Evolutionary conservation across 2,113 vertebrate genomes (phyloP).

Genomic region (Cathartes aura): DNA sequence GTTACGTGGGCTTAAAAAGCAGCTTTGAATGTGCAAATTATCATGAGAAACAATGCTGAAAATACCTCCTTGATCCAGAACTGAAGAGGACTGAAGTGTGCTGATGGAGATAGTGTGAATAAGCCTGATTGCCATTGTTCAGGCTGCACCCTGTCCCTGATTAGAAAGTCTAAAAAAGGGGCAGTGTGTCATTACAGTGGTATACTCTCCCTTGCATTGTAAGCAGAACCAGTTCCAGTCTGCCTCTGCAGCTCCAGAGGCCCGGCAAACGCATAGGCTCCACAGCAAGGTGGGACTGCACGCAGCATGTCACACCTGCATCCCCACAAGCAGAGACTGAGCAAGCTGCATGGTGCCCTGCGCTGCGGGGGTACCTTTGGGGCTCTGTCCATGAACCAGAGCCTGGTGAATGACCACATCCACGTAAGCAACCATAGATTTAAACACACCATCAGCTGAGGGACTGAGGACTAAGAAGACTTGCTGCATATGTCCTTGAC

Average conservation of each 20-base stretch:
- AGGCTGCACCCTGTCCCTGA: not conserved
- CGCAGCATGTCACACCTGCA: fast-evolving
- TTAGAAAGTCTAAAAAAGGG: not conserved
- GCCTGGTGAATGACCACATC: not conserved
- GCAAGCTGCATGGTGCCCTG: not conserved
- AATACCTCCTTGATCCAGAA: not conserved
- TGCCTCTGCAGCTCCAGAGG: not conserved
- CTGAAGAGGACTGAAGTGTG: not conserved
- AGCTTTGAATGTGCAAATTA: not conserved
- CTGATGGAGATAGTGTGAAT: not conserved
- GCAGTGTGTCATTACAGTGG: fast-evolving
- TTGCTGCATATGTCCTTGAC: not conserved
- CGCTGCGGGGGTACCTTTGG: not conserved
- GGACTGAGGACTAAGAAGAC: fast-evolving
- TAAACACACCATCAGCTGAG: not conserved
- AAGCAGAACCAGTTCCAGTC: not conserved
- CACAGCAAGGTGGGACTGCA: not conserved
- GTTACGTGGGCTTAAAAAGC: not conserved
- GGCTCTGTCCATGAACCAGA: not conserved
- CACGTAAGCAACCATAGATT: fast-evolving
- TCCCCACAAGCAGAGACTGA: not conserved
- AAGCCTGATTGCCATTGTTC: not conserved
- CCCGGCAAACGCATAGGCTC: fast-evolving
- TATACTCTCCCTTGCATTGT: not conserved
- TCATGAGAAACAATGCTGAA: not conserved